Percentiles rank a stretch among this genome's conserved stretches.
These are phyloP conservation scores for Neelides sp. DNA, from an alignment of 1,140 invertebrate species.

Conservation along the genomic window DNA sequence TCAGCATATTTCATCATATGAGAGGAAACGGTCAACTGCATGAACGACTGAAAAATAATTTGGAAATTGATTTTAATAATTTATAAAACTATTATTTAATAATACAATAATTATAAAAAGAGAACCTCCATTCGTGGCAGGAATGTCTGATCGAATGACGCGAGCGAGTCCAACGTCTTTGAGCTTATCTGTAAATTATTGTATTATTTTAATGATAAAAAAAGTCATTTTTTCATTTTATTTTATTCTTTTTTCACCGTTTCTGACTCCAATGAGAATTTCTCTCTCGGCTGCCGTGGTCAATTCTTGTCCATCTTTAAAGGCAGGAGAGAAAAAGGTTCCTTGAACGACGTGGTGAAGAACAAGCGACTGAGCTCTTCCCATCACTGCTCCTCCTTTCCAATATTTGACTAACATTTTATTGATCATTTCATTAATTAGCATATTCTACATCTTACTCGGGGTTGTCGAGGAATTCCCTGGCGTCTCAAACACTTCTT, in stretches of 20 bases:
- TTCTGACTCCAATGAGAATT: conserved; percentile 28
- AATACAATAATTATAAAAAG: too few relatives aligned
- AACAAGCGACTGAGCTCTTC: conserved; percentile 26
- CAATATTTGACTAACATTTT: background rate
- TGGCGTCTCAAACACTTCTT: conserved; percentile 21
- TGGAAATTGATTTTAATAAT: too few relatives aligned
- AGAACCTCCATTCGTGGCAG: conserved; percentile 31
- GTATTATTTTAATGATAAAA: conserved; percentile 1
- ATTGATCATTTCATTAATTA: background rate
- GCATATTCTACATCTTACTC: conserved; percentile 12
- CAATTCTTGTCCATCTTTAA: conserved; percentile 31
- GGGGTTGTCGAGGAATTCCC: conserved; percentile 14
- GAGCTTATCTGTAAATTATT: conserved; percentile 23
- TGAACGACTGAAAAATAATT: too few relatives aligned
- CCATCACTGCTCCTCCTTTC: background rate
- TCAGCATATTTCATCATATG: conserved; percentile 30
- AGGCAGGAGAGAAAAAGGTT: conserved; percentile 28
- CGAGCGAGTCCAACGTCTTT: conserved; percentile 29
- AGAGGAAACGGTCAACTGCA: conserved; percentile 29
- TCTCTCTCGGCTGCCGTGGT: conserved; percentile 30
- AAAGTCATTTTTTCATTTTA: background rate
- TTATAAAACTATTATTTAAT: too few relatives aligned
- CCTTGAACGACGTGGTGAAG: conserved; percentile 30
- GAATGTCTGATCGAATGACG: conserved; percentile 30
- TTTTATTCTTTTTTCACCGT: conserved; percentile 25